Evolutionary conservation across 2,113 vertebrate species (phyloP), one percentile per base, ranked within the genome.

Genomic region (Empidonax alnorum): DNA sequence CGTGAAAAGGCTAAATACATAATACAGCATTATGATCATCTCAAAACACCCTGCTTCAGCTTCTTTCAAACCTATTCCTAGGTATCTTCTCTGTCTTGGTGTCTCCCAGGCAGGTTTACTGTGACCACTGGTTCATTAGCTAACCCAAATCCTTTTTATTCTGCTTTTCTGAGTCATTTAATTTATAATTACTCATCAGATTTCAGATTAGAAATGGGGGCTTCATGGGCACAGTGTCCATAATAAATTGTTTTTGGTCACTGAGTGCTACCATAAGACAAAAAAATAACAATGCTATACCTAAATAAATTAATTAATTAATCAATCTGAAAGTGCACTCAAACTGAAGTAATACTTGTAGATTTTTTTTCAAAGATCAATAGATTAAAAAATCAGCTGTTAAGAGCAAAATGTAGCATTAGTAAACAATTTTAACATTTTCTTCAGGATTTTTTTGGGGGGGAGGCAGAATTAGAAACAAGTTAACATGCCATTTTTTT

Each of bases 171-270:
- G n/a, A 68, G 44, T 27, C 35, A 71, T 5, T 12, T 41, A 4
- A 44, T 23, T 47, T 82, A 18, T 4, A 87, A 81, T 78, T 24
- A 80, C 5, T n/a, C 59, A 74, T 50, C 23, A 75, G 15, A 62
- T 35, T 35, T 84, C 55, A 46, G 14, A 78, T 0, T 35, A 4
- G 19, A 90, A 88, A 0, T 1, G 1, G 2, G 3, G 4, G 1
- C 8, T 74, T 58, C 74, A 12, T 10, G 33, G 24, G 28, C 20
- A 74, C 15, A 67, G 10, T 23, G 15, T 28, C 33, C 42, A 20
- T 8, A 84, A 63, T n/a, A 74, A 81, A 94, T 14, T n/a, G 5
- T 5, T 66, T 84, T 30, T 69, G 9, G 8, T 62, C 80, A 80
- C 13, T 22, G 18, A 59, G 25, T 35, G 27, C 27, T 50, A 47